Base-by-base conservation (phyloP, 2,797 vertebrate genomes). In the Crocodylus rhombifer region DNA sequence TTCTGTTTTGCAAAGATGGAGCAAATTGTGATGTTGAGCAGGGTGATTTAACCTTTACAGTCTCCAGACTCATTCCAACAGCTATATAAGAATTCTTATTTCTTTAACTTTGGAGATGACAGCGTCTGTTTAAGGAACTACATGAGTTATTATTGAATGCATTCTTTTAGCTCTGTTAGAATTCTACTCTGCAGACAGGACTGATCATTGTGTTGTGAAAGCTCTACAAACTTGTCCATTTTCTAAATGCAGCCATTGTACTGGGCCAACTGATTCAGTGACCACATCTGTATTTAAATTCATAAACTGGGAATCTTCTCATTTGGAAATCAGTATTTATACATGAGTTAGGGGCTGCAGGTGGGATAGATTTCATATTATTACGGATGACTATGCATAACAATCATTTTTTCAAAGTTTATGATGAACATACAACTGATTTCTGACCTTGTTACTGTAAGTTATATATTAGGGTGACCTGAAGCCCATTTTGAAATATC, bases 401-500 rank as follows among this genome's bases (percentile, higher is more conserved):
- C 77, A 85, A 42, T 65, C 42, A 4, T 51, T 77, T 81, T 33
- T 64, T 69, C 55, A 0, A 81, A 13, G 11, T 64, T 90, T 76
- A 62, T 79, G 57, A 26, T 58, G 57, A 84, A 82, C 36, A 60
- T 3, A 67, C 13, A 10, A 77, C 84, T n/a, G 64, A 91, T 76
- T 77, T 92, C 63, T 90, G 61, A 64, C 51, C 51, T 62, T 88
- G 25, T 77, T 92, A 42, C 3, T 80, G n/a, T 82, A 80, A 88
- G 21, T 79, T 92, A 82, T n/a, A 82, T 57, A 0, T 14, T 58
- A 80, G 57, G 7, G 18, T 95, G 33, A 51, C 65, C 69, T 77
- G 42, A n/a, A 91, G 65, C 56, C n/a, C 71, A 2, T 77, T 92
- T 64, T 95, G 85, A 77, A 89, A 84, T 14, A 42, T 92, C 77